Conservation (phyloP, 2,113 vertebrate species). For the Lepidothrix coronata region DNA sequence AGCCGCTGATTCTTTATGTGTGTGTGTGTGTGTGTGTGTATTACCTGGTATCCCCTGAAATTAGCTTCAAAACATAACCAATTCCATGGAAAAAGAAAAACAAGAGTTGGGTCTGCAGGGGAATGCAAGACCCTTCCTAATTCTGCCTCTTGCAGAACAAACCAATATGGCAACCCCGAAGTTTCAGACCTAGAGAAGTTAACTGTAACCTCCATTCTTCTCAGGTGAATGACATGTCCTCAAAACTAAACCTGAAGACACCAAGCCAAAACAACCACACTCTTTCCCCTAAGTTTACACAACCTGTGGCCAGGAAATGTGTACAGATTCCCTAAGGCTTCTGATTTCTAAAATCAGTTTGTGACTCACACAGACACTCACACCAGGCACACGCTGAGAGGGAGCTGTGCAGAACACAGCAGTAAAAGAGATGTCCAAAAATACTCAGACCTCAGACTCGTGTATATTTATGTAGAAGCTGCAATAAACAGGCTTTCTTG, state of each 20-base stretch:
- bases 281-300: background rate
- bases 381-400: background rate
- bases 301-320: background rate
- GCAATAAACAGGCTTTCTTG: background rate
- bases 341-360: background rate
- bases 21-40: background rate
- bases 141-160: background rate
- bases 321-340: background rate
- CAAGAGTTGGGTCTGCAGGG: background rate
- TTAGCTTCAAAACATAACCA: background rate
- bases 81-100: background rate
- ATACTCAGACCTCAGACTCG: background rate
- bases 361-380: background rate
- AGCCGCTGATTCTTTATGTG: background rate
- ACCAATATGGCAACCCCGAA: accelerated
- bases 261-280: background rate
- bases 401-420: background rate
- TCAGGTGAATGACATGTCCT: background rate
- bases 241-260: background rate
- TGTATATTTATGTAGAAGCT: background rate
- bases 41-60: background rate
- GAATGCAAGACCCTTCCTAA: background rate
- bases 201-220: background rate
- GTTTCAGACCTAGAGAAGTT: background rate
- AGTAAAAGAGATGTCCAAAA: background rate